These are phyloP conservation scores for Porites divaricata DNA, from an alignment of 92 coral and sea anemone genomes.

Conservation along the genomic window DNA sequence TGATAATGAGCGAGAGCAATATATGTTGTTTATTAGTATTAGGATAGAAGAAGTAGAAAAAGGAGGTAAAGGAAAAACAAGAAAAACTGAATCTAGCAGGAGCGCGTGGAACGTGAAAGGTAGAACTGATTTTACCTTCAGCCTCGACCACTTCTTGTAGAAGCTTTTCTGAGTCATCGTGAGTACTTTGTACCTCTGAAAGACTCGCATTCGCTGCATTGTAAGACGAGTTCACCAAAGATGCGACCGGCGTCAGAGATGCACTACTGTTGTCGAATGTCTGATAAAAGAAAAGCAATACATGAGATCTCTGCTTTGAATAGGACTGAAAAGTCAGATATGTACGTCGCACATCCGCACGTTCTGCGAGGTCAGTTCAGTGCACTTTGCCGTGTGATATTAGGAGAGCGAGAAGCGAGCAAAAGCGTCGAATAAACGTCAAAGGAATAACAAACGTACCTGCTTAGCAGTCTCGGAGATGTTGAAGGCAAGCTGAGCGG, in stretches of 20 bases:
- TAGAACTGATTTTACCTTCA: slow-evolving; percentile 61
- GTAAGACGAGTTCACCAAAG: slow-evolving; percentile 62
- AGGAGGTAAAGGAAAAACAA: too few relatives aligned
- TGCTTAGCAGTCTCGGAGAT: slow-evolving; percentile 69
- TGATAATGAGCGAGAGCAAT: too few relatives aligned
- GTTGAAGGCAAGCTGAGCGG: slow-evolving; percentile 80
- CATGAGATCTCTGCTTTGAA: not conserved
- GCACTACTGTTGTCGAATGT: slow-evolving; percentile 63
- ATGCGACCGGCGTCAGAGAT: slow-evolving; percentile 47
- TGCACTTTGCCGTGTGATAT: not conserved
- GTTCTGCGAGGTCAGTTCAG: not conserved
- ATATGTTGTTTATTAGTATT: too few relatives aligned
- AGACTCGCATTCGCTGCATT: slow-evolving; percentile 67
- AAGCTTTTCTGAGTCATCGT: slow-evolving; percentile 76
- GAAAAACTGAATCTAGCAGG: too few relatives aligned
- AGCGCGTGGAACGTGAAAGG: too few relatives aligned
- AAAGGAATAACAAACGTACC: slow-evolving; percentile 47
- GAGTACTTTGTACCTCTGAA: slow-evolving; percentile 61
- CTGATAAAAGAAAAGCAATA: slow-evolving; percentile 34
- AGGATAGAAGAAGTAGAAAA: too few relatives aligned
- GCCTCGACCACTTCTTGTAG: slow-evolving; percentile 85
- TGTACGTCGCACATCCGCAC: too few relatives aligned
- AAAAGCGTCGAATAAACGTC: not conserved
- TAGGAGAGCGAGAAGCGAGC: not conserved
- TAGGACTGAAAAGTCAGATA: too few relatives aligned